Evolutionary conservation across 2,113 vertebrate genomes (phyloP), one percentile per base, ranked within the genome.

Genomic region (Bubo blakistoni): DNA sequence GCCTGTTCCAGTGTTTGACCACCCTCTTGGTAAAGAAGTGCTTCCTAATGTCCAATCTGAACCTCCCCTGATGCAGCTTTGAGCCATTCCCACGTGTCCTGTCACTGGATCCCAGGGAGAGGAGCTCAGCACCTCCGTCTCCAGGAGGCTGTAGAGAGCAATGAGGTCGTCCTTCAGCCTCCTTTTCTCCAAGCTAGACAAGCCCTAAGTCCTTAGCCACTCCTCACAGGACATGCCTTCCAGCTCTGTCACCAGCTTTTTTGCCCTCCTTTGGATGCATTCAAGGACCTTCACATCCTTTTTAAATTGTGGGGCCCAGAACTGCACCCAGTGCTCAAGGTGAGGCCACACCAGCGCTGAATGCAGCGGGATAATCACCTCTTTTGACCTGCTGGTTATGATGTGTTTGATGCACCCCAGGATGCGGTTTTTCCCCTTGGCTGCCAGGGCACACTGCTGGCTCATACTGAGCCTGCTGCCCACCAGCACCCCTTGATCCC

Each of bases 31-130:
- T n/a, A 72, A 54, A 62, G 47, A 72, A 72, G 44, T 25, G 32
- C 32, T 30, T 71, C 38, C 32, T 36, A 16, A 63, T 36, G 32
- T 84, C 10, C 16, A 54, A 16, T 24, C 14, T 83, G 13, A 52
- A n/a, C 46, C 36, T 61, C 9, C 13, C 14, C 11, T 71, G 36
- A 10, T 9, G 11, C 24, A n/a, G 36, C 15, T 71, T 51, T 70
- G 44, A 40, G 11, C 44, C 18, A 40, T 58, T 58, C 29, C n/a
- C 21, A 8, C 3, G 1, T 0, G 1, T 63, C 46, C 46, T 51
- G 10, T 20, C 13, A 38, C 47, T 71, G 47, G 10, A 38, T n/a
- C 4, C 13, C 26, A 38, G 69, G 69, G 69, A 52, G n/a, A 36
- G 52, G 21, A 25, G 44, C 7, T 34, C 44, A n/a, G 10, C 44